Base-by-base conservation (phyloP, 2,888 invertebrate genomes). In the Glyphotaelius pellucidus region DNA sequence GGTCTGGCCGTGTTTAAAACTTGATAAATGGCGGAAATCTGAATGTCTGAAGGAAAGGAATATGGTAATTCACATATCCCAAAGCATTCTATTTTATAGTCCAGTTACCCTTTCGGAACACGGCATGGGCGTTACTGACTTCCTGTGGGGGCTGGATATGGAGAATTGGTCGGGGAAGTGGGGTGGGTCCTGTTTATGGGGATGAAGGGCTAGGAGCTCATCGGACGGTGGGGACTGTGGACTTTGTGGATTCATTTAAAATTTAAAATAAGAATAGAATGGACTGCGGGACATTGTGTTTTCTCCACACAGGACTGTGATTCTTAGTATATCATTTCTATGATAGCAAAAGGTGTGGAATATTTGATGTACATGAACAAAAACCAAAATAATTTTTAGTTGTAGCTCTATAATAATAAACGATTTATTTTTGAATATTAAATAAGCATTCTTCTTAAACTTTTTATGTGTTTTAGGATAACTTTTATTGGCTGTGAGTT, bases 91-190 rank as follows among this genome's bases (percentile, higher is more conserved):
- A 85, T 38, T 85, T 85, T 85, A 85, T 85, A 85, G 85, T 85
- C 85, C 38, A 42, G 35, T 85, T 38, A 85, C 42, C 85, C 85
- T 38, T 42, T 85, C 85, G 42, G 85, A 38, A 85, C 85, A 85
- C 85, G 85, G 85, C 85, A 38, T 85, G 85, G 85, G 85, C 85
- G 85, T 35, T 83, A 83, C 83, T 83, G 14, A 83, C 32, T 83
- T 83, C 83, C 15, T 35, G 83, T 83, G 83, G 83, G 83, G 35
- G 38, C n/a, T 47, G 47, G 47, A 15, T 47, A 14, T 3, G 47
- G 47, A 12, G 47, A 12, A 38, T 42, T 52, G 52, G 52, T 52
- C 19, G 14, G 14, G 19, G 1, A 2, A 30, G 81, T n/a, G 31
- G 81, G 31, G 31, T 15, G 14, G 81, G 30, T n/a, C n/a, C 81